phyloP scores from a whole-genome alignment of 1,140 invertebrate species.

The Caenorhabditis brenneri region DNA sequence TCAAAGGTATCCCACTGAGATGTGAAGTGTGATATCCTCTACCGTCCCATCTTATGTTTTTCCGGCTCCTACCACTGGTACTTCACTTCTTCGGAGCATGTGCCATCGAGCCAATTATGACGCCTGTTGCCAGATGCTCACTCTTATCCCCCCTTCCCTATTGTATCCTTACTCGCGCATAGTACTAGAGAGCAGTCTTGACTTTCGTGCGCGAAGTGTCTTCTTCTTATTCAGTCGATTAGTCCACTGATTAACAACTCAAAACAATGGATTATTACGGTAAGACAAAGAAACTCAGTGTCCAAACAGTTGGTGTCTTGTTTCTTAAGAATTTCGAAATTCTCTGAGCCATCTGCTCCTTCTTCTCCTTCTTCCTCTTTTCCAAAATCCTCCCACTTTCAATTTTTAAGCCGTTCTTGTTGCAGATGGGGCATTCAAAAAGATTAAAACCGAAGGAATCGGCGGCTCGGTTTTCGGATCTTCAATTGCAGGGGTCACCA shows the following conservation, averaged over 20 bases:
- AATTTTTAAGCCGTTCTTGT: constrained; percentile 23
- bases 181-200: neutral
- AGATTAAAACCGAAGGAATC: constrained; percentile 58
- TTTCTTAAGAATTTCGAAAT: constrained; percentile 31
- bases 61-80: neutral
- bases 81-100: constrained; percentile 23
- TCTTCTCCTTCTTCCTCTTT: neutral
- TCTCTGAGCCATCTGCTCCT: constrained; percentile 22
- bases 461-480: constrained; percentile 43
- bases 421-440: constrained; percentile 63
- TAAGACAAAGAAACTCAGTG: neutral
- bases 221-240: neutral
- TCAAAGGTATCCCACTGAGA: constrained; percentile 23
- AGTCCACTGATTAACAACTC: neutral
- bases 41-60: neutral
- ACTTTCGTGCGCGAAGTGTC: constrained; percentile 40
- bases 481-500: constrained; percentile 50
- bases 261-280: constrained; percentile 27
- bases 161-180: neutral
- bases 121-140: constrained; percentile 40
- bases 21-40: neutral
- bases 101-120: constrained; percentile 35
- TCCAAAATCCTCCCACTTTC: too few species aligned
- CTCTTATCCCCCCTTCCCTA: constrained; percentile 15
- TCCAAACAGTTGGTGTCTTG: neutral